A percentile compares a stretch with the other conserved stretches of the same genome.
Conservation (phyloP, 2,888 invertebrate species). For the Sussaba pulchella region DNA sequence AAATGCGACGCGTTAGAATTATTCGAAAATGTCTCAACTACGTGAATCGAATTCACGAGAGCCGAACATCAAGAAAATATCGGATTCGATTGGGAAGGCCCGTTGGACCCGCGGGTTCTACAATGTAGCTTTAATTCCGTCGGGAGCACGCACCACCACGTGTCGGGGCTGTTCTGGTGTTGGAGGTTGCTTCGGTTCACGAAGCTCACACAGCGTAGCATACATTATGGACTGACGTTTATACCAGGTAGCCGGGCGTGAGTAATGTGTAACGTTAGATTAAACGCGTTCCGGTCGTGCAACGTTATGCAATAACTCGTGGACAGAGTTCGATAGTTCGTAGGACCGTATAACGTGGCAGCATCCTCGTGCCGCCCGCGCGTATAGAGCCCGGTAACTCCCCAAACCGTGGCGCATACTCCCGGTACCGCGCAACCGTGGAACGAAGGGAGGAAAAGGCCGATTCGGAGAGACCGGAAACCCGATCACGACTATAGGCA, state of each 20-base stretch:
- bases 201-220: conserved; percentile 39
- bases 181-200: conserved; percentile 25
- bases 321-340: conserved; percentile 63
- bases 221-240: conserved; percentile 59
- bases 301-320: conserved; percentile 70
- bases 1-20: no score
- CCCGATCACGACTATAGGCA: conserved; percentile 34
- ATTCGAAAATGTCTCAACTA: no score
- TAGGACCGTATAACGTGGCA: conserved; percentile 15
- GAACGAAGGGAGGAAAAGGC: conserved; percentile 33
- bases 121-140: conserved; percentile 3
- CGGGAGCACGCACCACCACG: conserved; percentile 29
- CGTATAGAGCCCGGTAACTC: conserved; percentile 11
- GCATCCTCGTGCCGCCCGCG: conserved; percentile 27
- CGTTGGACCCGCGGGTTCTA: not conserved
- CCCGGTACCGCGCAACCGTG: conserved; percentile 24
- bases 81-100: not conserved
- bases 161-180: conserved; percentile 36
- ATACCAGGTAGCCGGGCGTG: conserved; percentile 41
- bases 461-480: conserved; percentile 31
- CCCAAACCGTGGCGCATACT: not conserved
- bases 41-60: no score
- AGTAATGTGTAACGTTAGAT: conserved; percentile 62
- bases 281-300: conserved; percentile 63
- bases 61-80: not conserved